Conservation (phyloP, 1,140 invertebrate species). For the Euglossa dilemma region DNA sequence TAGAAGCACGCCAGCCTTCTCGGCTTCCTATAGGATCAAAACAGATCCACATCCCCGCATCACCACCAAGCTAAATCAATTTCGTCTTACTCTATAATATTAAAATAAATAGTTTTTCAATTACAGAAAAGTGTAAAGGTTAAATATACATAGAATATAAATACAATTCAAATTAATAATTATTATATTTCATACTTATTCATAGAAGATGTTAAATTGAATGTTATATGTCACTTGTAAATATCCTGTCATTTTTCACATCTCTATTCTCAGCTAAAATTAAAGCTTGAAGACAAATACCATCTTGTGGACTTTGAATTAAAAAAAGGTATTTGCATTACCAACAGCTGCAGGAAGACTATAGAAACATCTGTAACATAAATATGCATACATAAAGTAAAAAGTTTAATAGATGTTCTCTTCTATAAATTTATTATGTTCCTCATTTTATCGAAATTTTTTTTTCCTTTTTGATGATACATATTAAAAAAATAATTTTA, state of each 20-base stretch:
- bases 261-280: slow-evolving; percentile 70
- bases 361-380: slow-evolving; percentile 65
- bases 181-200: slow-evolving; percentile 53
- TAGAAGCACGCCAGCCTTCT: slow-evolving; percentile 75
- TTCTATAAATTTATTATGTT: not conserved
- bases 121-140: not conserved
- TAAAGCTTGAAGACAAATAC: slow-evolving; percentile 62
- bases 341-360: slow-evolving; percentile 63
- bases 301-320: slow-evolving; percentile 58
- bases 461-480: not conserved
- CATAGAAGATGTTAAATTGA: slow-evolving; percentile 52
- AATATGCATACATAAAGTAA: slow-evolving; percentile 13
- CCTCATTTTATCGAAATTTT: not conserved
- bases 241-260: slow-evolving; percentile 48
- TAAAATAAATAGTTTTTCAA: slow-evolving; percentile 13
- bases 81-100: slow-evolving; percentile 63
- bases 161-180: slow-evolving; percentile 9
- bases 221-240: slow-evolving; percentile 42
- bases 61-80: slow-evolving; percentile 71
- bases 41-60: slow-evolving; percentile 82
- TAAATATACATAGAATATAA: not conserved
- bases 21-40: slow-evolving; percentile 77
- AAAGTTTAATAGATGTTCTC: not conserved
- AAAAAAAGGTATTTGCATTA: slow-evolving; percentile 65
- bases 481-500: not conserved